Conservation (phyloP, 2,113 vertebrate species). For the Candoia aspera region DNA sequence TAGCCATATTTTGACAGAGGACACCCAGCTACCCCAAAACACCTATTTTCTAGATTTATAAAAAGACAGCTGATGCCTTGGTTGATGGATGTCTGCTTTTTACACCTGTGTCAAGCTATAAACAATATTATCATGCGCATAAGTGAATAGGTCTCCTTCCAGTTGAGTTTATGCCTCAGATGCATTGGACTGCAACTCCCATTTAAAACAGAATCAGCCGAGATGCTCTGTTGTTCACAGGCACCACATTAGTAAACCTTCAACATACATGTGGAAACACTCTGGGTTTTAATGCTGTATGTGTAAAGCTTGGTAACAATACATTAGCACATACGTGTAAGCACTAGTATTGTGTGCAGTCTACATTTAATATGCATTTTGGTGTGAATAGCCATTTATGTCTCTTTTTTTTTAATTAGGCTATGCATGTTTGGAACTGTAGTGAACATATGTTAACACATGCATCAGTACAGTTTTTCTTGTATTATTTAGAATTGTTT, state of each 20-base stretch:
- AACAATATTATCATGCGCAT: neutral
- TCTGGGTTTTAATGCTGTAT: too few species aligned
- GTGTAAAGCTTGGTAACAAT: neutral
- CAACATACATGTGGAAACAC: neutral
- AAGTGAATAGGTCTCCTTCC: neutral
- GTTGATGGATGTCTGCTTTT: neutral
- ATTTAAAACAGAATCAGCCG: neutral
- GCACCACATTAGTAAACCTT: neutral
- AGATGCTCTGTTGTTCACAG: neutral
- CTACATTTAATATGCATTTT: neutral
- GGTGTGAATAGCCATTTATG: neutral
- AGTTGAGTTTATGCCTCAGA: neutral
- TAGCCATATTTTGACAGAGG: neutral
- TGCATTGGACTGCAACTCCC: neutral
- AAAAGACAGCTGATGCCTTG: neutral
- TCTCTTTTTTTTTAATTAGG: neutral
- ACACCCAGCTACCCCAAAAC: neutral
- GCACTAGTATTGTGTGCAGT: neutral
- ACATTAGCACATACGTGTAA: neutral
- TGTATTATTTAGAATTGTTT: neutral
- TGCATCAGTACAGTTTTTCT: neutral
- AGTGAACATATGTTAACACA: neutral
- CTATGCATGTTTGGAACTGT: neutral
- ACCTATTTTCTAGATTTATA: neutral
- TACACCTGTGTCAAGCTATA: neutral